phyloP scores from a whole-genome alignment of 1,140 invertebrate species.

The Sinella curviseta region DNA sequence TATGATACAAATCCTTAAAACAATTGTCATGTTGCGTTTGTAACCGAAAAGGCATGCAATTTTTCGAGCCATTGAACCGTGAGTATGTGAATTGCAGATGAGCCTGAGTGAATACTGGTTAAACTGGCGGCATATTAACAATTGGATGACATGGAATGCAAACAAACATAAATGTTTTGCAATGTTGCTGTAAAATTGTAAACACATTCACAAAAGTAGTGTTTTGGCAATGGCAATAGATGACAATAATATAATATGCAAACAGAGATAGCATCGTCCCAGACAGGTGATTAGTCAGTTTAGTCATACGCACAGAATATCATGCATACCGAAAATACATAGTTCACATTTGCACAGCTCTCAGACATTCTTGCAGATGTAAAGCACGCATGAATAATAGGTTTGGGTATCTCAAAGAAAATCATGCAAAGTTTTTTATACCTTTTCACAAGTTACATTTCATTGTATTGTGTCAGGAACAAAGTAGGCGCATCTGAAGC shows the following conservation, averaged over 20 bases:
- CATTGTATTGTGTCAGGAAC: too few species aligned
- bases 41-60: too few species aligned
- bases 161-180: not conserved
- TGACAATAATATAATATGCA: conserved; percentile 1
- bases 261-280: not conserved
- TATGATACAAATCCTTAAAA: too few species aligned
- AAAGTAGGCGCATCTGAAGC: too few species aligned
- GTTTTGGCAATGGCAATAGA: not conserved
- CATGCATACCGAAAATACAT: not conserved
- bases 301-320: not conserved
- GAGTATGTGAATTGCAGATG: too few species aligned
- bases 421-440: too few species aligned
- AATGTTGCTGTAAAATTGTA: not conserved
- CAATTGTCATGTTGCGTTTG: too few species aligned
- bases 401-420: too few species aligned
- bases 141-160: not conserved
- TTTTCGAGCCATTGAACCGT: not conserved
- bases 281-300: conserved; percentile 24
- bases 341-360: not conserved
- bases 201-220: not conserved
- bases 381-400: too few species aligned
- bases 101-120: not conserved
- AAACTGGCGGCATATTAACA: not conserved
- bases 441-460: too few species aligned
- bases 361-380: not conserved